A percentile compares a stretch with the other conserved stretches of the same genome.
These are phyloP conservation scores for Phainopepla nitens DNA, from an alignment of 2,113 vertebrate species.

Conservation along the genomic window DNA sequence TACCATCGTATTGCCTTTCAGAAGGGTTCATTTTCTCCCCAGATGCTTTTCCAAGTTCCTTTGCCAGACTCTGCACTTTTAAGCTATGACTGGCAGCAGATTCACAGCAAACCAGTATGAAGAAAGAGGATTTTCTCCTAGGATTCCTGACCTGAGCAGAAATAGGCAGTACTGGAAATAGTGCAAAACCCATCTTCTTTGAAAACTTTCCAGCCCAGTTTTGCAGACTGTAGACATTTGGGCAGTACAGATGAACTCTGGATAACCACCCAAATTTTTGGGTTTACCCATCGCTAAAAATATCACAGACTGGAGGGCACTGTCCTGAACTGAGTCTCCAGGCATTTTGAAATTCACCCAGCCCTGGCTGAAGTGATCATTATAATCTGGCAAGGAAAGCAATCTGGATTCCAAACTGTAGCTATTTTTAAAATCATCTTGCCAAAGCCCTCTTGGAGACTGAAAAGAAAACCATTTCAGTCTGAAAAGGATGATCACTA, in stretches of 20 bases:
- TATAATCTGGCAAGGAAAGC: conserved; percentile 40
- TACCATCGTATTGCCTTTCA: neutral
- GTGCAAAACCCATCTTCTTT: conserved; percentile 19
- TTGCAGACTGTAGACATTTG: conserved; percentile 44
- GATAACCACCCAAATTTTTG: conserved; percentile 49
- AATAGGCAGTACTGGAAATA: conserved; percentile 44
- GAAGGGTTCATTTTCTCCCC: neutral
- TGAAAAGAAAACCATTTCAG: neutral
- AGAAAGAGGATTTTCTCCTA: conserved; percentile 38
- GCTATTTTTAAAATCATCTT: conserved; percentile 36
- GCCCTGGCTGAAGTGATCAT: conserved; percentile 37
- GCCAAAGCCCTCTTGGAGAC: neutral
- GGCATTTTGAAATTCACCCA: conserved; percentile 43
- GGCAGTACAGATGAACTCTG: conserved; percentile 48
- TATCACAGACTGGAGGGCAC: conserved; percentile 30
- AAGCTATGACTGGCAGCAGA: neutral
- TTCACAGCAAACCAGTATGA: neutral
- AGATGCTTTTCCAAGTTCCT: neutral
- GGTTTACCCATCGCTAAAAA: conserved; percentile 31
- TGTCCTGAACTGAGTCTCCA: conserved; percentile 12
- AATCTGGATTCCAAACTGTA: conserved; percentile 25
- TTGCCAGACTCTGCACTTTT: neutral
- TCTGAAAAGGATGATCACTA: neutral
- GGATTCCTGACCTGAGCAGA: conserved; percentile 12
- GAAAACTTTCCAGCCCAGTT: conserved; percentile 35